Percentiles rank a stretch among this genome's conserved stretches.
phyloP scores from a whole-genome alignment of 2,888 invertebrate species.

The Rapana venosa region DNA sequence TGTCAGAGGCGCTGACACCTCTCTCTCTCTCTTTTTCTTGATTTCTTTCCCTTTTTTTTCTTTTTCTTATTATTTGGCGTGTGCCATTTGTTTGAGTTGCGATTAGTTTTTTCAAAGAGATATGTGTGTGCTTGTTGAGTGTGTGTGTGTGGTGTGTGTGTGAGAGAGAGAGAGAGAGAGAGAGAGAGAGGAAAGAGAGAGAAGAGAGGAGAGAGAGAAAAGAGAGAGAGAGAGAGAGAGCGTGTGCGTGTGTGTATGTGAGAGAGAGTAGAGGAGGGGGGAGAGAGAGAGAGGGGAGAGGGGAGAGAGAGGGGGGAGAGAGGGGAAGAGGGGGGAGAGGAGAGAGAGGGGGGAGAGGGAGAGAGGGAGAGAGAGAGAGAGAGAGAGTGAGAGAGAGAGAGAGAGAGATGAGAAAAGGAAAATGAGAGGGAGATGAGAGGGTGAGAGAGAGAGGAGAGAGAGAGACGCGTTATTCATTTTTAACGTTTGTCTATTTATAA shows the following conservation, averaged over 20 bases:
- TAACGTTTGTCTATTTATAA: too few species aligned
- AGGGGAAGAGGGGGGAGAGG: too few species aligned
- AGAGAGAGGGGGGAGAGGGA: too few species aligned
- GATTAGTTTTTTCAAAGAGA: too few species aligned
- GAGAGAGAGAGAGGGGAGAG: background rate
- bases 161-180: background rate
- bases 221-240: background rate
- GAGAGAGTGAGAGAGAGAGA: background rate
- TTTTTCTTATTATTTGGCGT: background rate
- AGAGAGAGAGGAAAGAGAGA: background rate
- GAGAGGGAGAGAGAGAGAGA: background rate
- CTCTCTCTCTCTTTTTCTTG: background rate
- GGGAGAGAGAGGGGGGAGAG: too few species aligned
- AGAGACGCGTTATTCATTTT: too few species aligned
- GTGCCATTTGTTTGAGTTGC: background rate
- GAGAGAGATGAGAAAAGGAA: too few species aligned
- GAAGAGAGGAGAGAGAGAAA: too few species aligned
- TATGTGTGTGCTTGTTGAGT: background rate
- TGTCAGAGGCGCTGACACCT: background rate
- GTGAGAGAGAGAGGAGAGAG: too few species aligned
- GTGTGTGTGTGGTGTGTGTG: too few species aligned
- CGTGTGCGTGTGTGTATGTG: background rate
- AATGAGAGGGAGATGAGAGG: too few species aligned
- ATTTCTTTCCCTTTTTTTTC: background rate
- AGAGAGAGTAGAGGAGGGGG: background rate